A percentile compares a stretch with the other conserved stretches of the same genome.
phyloP scores from a whole-genome alignment of 2,888 invertebrate species.

The Macaria notata region DNA sequence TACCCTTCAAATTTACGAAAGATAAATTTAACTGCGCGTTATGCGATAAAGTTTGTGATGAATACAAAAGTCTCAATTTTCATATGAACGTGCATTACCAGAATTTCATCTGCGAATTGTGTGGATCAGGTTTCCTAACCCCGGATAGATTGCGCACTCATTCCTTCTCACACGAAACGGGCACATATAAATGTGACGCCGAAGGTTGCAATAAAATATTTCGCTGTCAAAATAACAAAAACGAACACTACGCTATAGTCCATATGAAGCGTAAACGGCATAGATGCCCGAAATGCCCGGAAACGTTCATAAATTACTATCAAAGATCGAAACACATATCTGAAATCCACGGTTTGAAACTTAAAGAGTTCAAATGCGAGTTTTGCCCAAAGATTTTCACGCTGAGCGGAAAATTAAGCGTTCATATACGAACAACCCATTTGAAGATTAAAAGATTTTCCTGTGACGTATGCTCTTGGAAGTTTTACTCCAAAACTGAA shows the following conservation, averaged over 20 bases:
- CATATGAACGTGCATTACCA: slow-evolving; percentile 75
- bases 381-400: slow-evolving; percentile 68
- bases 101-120: slow-evolving; percentile 72
- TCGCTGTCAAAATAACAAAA: slow-evolving; percentile 67
- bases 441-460: slow-evolving; percentile 68
- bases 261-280: slow-evolving; percentile 73
- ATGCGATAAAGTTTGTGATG: slow-evolving; percentile 56
- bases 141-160: slow-evolving; percentile 65
- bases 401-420: slow-evolving; percentile 63
- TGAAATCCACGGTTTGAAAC: slow-evolving; percentile 59
- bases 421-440: slow-evolving; percentile 67
- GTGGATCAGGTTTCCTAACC: slow-evolving; percentile 69
- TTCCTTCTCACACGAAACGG: slow-evolving; percentile 63
- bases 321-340: slow-evolving; percentile 71
- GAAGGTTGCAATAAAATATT: slow-evolving; percentile 71
- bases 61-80: slow-evolving; percentile 68
- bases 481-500: slow-evolving; percentile 78
- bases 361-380: slow-evolving; percentile 69
- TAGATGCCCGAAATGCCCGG: slow-evolving; percentile 66
- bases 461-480: slow-evolving; percentile 78
- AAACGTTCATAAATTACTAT: slow-evolving; percentile 68
- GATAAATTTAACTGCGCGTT: slow-evolving; percentile 58
- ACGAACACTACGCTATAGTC: slow-evolving; percentile 74
- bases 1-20: slow-evolving; percentile 61
- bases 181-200: slow-evolving; percentile 63